These are phyloP conservation scores for Parascotia fuliginaria DNA, from an alignment of 2,888 invertebrate genomes.

Conservation along the genomic window DNA sequence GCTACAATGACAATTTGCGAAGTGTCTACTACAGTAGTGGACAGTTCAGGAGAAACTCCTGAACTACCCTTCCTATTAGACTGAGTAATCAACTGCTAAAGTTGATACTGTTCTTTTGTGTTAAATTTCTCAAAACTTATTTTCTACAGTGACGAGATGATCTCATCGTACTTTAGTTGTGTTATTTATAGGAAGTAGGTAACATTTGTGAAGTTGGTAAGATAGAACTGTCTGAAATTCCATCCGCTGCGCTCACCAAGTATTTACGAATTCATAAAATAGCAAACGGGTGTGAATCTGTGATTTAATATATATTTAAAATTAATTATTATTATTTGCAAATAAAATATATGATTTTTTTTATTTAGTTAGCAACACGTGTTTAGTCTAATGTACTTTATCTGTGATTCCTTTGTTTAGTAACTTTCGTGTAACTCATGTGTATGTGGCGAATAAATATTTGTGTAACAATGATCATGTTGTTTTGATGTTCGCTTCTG, in stretches of 20 bases:
- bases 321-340: conserved; percentile 38
- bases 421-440: conserved; percentile 72
- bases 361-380: conserved; percentile 34
- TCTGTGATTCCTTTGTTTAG: conserved; percentile 80
- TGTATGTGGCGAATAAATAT: conserved; percentile 77
- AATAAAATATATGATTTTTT: conserved; percentile 40
- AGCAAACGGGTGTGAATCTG: conserved; percentile 40
- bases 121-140: too few relatives aligned
- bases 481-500: conserved; percentile 36
- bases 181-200: too few relatives aligned
- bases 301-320: conserved; percentile 44
- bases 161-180: too few relatives aligned
- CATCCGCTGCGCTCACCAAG: conserved; percentile 11
- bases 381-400: conserved; percentile 67
- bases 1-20: too few relatives aligned
- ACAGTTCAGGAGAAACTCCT: too few relatives aligned
- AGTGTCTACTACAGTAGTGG: too few relatives aligned
- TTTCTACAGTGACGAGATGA: too few relatives aligned
- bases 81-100: too few relatives aligned
- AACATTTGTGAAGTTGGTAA: background rate
- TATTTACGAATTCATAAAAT: conserved; percentile 20
- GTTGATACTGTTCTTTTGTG: too few relatives aligned
- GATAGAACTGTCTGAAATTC: background rate
- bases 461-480: conserved; percentile 68
- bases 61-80: too few relatives aligned